These are phyloP conservation scores for Lophura swinhoii DNA, from an alignment of 2,797 vertebrate genomes.

Conservation along the genomic window DNA sequence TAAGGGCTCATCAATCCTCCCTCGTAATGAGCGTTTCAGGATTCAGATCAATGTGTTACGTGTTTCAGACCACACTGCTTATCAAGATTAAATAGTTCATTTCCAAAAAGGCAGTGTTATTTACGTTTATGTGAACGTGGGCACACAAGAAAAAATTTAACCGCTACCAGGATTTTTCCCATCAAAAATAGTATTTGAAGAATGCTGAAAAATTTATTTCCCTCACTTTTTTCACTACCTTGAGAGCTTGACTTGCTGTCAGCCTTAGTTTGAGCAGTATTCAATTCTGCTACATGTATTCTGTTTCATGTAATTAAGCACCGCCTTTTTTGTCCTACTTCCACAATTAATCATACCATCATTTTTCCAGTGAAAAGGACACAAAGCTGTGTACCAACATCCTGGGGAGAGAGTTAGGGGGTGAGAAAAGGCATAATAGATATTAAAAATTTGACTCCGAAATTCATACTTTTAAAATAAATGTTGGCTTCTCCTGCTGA, in stretches of 20 bases:
- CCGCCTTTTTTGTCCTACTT: slow-evolving; percentile 2
- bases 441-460: not conserved
- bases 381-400: not conserved
- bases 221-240: not conserved
- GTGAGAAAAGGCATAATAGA: not conserved
- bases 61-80: slow-evolving; percentile 34
- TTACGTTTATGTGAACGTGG: not conserved
- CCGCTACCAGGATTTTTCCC: not conserved
- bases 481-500: not conserved
- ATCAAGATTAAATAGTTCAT: slow-evolving; percentile 31
- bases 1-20: not conserved
- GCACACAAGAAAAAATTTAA: not conserved
- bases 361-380: not conserved
- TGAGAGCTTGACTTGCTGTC: not conserved
- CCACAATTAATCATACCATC: not conserved
- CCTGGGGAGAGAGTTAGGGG: not conserved
- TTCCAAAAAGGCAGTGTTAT: slow-evolving; percentile 32
- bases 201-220: not conserved
- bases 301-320: not conserved
- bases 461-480: not conserved
- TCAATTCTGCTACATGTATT: not conserved
- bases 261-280: not conserved
- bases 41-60: not conserved
- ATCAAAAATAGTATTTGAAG: not conserved
- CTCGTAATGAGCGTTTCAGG: slow-evolving; percentile 25